A percentile compares a stretch with the other conserved stretches of the same genome.
These are phyloP conservation scores for Caiman crocodilus DNA, from an alignment of 2,797 vertebrate species.

Conservation along the genomic window DNA sequence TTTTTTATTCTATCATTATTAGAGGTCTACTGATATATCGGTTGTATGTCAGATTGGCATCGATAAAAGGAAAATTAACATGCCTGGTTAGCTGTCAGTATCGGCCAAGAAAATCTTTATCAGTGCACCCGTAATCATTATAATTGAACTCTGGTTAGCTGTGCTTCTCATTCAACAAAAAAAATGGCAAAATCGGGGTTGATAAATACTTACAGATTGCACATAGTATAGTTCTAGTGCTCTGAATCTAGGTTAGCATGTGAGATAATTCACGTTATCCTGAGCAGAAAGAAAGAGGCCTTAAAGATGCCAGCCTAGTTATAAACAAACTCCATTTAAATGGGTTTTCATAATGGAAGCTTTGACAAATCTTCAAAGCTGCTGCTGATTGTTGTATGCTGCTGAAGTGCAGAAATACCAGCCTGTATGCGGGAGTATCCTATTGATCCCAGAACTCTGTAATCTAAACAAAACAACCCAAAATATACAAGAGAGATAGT, in stretches of 20 bases:
- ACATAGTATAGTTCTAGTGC: background rate
- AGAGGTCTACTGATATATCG: no score
- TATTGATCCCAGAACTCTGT: background rate
- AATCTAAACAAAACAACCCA: background rate
- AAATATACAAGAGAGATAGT: background rate
- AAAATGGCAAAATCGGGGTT: background rate
- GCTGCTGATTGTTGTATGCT: background rate
- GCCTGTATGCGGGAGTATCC: background rate
- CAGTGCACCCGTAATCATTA: background rate
- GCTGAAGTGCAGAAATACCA: background rate
- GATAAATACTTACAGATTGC: background rate
- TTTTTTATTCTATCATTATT: background rate
- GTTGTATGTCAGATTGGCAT: no score
- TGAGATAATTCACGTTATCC: background rate
- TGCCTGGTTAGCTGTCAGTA: no score
- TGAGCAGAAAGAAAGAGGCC: background rate
- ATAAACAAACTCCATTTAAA: slow-evolving; percentile 15
- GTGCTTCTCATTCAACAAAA: background rate
- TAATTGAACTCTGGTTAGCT: background rate
- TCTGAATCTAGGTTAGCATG: background rate
- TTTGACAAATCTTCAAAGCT: slow-evolving; percentile 2
- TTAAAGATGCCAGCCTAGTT: background rate
- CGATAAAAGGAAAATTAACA: no score
- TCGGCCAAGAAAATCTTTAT: no score
- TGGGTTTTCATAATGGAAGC: background rate